Evolutionary conservation across 2,113 vertebrate genomes (phyloP).

Genomic region (Dinomys branickii): DNA sequence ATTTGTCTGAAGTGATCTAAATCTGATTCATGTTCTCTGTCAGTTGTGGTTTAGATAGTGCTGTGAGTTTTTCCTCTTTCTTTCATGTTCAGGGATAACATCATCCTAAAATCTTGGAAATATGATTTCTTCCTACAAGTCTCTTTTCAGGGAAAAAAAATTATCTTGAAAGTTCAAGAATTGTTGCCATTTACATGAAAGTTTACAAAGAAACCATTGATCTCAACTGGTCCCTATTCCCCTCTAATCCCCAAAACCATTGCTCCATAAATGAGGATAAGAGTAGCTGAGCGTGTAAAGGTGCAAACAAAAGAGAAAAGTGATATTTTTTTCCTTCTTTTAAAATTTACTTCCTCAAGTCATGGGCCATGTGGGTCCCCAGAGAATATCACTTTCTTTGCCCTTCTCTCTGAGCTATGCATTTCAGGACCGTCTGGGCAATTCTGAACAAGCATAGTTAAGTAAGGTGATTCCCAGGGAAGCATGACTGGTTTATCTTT

Average conservation of each 20-base stretch:
- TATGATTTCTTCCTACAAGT: neutral
- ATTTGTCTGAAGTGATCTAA: neutral
- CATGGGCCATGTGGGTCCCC: fast-evolving
- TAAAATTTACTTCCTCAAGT: neutral
- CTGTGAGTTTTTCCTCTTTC: neutral
- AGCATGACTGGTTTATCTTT: neutral
- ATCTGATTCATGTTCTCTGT: neutral
- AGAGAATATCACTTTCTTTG: neutral
- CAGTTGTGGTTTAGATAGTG: neutral
- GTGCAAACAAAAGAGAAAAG: neutral
- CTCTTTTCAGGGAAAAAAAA: neutral
- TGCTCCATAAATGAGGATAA: neutral
- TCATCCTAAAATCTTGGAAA: neutral
- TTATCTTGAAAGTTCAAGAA: neutral
- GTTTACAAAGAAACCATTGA: neutral
- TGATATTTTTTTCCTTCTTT: neutral
- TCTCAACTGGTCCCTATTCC: neutral
- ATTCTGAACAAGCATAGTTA: neutral
- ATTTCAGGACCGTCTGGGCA: neutral
- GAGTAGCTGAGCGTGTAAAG: neutral
- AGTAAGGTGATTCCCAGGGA: neutral
- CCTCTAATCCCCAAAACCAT: neutral
- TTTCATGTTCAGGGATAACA: neutral
- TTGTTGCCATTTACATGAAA: neutral
- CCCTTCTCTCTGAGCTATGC: neutral